Conservation (phyloP, 2,797 vertebrate species). For the Melopsittacus undulatus region DNA sequence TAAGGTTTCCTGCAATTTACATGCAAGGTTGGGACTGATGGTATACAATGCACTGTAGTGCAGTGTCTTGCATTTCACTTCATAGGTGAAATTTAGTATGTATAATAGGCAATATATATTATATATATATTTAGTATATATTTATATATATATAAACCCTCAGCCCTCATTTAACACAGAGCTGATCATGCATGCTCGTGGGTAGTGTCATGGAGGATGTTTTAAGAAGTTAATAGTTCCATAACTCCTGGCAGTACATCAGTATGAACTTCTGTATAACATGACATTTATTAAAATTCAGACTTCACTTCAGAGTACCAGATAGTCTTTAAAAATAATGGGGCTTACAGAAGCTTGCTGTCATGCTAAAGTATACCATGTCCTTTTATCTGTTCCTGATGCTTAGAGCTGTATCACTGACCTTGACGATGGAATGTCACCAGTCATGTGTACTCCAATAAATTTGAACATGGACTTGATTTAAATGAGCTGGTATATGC, state of each 20-base stretch:
- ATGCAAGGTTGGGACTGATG: background rate
- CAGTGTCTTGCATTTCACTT: background rate
- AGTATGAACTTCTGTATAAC: fast-evolving
- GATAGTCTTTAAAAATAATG: background rate
- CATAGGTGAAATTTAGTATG: background rate
- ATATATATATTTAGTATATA: background rate
- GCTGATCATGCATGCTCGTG: background rate
- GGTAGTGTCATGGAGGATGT: background rate
- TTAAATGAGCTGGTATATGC: background rate
- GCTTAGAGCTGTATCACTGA: background rate
- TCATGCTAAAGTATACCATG: fast-evolving
- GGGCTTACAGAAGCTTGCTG: background rate
- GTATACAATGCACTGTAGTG: background rate
- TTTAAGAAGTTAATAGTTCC: background rate
- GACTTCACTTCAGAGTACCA: background rate
- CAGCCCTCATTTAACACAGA: background rate
- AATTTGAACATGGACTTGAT: background rate
- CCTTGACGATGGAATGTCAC: background rate
- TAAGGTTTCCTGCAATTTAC: background rate
- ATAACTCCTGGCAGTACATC: background rate
- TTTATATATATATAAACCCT: too few relatives aligned
- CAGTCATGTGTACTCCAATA: background rate
- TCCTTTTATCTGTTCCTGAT: background rate
- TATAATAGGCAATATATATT: too few relatives aligned
- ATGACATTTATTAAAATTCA: background rate